These are phyloP conservation scores for Bombylius major DNA, from an alignment of 2,888 invertebrate species.

Conservation along the genomic window DNA sequence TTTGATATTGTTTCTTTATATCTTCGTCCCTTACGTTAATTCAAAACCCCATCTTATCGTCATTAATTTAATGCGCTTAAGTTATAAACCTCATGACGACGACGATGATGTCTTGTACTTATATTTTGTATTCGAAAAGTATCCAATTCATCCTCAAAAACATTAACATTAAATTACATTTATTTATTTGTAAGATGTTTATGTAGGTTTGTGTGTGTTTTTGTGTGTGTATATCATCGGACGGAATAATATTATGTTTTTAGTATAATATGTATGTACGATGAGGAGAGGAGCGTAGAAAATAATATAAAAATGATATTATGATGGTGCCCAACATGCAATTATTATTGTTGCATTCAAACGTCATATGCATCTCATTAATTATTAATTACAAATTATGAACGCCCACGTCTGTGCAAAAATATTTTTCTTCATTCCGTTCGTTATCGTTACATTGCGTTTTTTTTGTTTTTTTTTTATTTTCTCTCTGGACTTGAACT, in stretches of 20 bases:
- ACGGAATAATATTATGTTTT: neutral
- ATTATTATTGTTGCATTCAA: conserved; percentile 11
- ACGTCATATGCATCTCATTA: conserved; percentile 20
- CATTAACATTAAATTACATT: too few relatives aligned
- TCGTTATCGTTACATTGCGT: neutral
- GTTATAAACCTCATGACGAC: too few relatives aligned
- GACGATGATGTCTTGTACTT: too few relatives aligned
- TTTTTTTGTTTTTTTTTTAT: too few relatives aligned
- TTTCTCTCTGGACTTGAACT: too few relatives aligned
- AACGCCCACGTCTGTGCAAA: conserved; percentile 18
- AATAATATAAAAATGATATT: neutral
- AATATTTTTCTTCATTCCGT: neutral
- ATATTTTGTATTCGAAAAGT: neutral
- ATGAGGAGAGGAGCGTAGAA: too few relatives aligned
- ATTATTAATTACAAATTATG: conserved; percentile 21
- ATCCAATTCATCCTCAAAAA: neutral
- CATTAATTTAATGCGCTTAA: neutral
- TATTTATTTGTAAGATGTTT: too few relatives aligned
- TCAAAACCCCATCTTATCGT: neutral
- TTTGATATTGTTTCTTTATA: neutral
- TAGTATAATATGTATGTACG: too few relatives aligned
- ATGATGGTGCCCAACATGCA: neutral
- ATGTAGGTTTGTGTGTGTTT: too few relatives aligned
- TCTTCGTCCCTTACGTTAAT: too few relatives aligned
- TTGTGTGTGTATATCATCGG: too few relatives aligned